phyloP scores from a whole-genome alignment of 2,113 vertebrate genomes.

The Lutjanus erythropterus region DNA sequence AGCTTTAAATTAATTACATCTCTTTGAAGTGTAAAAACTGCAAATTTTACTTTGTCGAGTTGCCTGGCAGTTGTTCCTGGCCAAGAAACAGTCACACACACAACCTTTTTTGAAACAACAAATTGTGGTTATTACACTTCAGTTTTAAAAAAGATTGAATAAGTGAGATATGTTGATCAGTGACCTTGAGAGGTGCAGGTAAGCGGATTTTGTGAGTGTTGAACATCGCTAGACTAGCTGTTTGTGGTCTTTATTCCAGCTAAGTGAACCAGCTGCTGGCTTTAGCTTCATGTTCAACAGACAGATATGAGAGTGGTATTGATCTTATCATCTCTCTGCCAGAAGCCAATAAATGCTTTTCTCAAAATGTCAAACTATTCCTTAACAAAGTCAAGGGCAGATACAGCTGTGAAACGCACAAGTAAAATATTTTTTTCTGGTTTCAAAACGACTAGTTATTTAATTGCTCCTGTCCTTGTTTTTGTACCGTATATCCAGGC shows the following conservation, averaged over 20 bases:
- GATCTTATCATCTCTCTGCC: not conserved
- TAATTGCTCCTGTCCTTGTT: not conserved
- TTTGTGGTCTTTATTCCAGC: not conserved
- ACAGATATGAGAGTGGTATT: not conserved
- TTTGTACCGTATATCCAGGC: not conserved
- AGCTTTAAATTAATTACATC: not conserved
- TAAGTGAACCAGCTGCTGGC: not conserved
- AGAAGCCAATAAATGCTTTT: not conserved
- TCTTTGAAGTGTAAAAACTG: not conserved
- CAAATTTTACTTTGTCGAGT: not conserved
- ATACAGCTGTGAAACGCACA: not conserved
- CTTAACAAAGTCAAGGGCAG: not conserved
- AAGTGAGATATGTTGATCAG: not conserved
- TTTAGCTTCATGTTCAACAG: not conserved
- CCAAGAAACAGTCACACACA: not conserved
- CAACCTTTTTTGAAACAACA: not conserved
- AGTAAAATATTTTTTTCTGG: not conserved
- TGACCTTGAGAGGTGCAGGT: not conserved
- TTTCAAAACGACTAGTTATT: not conserved
- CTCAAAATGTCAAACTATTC: conserved; percentile 4
- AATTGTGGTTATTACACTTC: not conserved
- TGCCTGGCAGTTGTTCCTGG: not conserved
- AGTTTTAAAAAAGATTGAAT: not conserved
- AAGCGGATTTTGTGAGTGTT: not conserved
- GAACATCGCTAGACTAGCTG: not conserved